Conservation (phyloP, 2,888 invertebrate species). For the Drosophila subsilvestris region DNA sequence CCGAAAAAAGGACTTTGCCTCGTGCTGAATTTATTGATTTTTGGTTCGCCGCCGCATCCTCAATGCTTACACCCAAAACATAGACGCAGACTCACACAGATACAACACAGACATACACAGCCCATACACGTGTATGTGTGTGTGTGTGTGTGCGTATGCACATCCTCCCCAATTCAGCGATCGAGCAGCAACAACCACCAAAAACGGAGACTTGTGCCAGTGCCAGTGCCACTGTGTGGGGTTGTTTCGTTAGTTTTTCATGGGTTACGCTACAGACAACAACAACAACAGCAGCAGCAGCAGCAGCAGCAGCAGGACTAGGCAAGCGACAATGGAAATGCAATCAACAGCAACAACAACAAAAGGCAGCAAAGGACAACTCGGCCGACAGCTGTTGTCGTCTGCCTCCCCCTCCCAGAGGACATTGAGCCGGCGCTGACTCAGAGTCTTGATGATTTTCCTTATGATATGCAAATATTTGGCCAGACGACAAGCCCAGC, state of each 20-base stretch:
- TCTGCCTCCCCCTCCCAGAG: constrained; percentile 19
- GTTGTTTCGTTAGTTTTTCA: constrained; percentile 70
- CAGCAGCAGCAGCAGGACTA: constrained; percentile 25
- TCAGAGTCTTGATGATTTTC: constrained; percentile 9
- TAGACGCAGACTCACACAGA: too few relatives aligned
- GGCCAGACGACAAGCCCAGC: constrained; percentile 37
- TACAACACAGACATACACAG: background rate
- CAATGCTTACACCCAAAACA: constrained; percentile 10
- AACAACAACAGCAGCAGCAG: constrained; percentile 7
- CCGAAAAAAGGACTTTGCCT: constrained; percentile 44
- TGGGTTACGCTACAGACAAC: constrained; percentile 5
- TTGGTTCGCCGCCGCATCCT: constrained; percentile 41
- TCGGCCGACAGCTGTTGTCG: constrained; percentile 63
- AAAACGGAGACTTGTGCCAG: constrained; percentile 8
- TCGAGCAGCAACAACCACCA: constrained; percentile 35
- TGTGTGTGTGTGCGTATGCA: constrained; percentile 12
- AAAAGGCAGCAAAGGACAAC: constrained; percentile 53
- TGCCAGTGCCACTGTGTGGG: constrained; percentile 41
- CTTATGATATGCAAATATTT: constrained; percentile 75
- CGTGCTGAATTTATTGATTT: constrained; percentile 43
- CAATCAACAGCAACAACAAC: constrained; percentile 59
- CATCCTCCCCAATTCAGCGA: constrained; percentile 39
- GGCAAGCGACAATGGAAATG: constrained; percentile 56
- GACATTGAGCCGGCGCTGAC: constrained; percentile 8
- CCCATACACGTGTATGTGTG: background rate